phyloP scores from a whole-genome alignment of 2,888 invertebrate genomes.

The Cantharis lateralis region DNA sequence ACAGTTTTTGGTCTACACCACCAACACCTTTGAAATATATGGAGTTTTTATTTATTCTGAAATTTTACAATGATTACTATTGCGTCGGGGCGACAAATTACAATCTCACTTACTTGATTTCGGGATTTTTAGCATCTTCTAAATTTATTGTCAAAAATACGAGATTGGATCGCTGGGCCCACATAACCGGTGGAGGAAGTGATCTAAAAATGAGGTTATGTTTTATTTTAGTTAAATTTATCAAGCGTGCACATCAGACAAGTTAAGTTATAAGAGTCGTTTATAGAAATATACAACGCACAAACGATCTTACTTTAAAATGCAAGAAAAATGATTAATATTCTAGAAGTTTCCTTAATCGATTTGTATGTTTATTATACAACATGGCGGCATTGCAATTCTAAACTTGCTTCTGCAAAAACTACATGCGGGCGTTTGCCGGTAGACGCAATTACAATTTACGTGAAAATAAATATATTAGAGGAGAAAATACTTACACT shows the following conservation, averaged over 20 bases:
- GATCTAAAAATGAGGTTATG: slow-evolving; percentile 57
- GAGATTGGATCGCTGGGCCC: slow-evolving; percentile 88
- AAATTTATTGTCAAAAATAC: slow-evolving; percentile 89
- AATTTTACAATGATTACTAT: slow-evolving; percentile 17
- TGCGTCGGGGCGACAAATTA: neutral
- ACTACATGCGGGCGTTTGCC: neutral
- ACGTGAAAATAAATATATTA: neutral
- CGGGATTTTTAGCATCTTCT: slow-evolving; percentile 86
- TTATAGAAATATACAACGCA: neutral
- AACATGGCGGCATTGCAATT: slow-evolving; percentile 27
- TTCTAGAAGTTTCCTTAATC: slow-evolving; percentile 29
- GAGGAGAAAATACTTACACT: slow-evolving; percentile 18
- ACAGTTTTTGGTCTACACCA: slow-evolving; percentile 80
- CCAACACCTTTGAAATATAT: slow-evolving; percentile 86
- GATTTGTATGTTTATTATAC: slow-evolving; percentile 24
- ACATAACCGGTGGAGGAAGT: slow-evolving; percentile 83
- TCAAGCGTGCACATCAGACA: neutral
- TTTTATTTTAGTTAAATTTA: neutral
- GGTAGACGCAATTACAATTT: neutral
- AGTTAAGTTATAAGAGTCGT: neutral
- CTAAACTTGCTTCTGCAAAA: slow-evolving; percentile 2
- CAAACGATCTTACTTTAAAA: neutral
- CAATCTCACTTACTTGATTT: slow-evolving; percentile 66
- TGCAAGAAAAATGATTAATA: neutral
- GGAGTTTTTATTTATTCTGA: slow-evolving; percentile 70